phyloP scores from a whole-genome alignment of 2,797 vertebrate species.

The Acanthopagrus latus region DNA sequence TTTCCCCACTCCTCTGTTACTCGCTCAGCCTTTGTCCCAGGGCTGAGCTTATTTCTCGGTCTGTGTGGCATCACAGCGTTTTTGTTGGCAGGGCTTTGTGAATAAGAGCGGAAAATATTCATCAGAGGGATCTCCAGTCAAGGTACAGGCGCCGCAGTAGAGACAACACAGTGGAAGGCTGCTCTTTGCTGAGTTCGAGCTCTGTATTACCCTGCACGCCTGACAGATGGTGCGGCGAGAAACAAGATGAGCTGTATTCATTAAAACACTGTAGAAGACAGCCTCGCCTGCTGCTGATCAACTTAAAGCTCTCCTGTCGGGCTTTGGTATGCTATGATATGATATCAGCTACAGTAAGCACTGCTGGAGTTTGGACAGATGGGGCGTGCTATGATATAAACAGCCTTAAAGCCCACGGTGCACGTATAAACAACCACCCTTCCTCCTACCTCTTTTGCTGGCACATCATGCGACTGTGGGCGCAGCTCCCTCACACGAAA shows the following conservation, averaged over 20 bases:
- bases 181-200: constrained; percentile 60
- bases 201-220: constrained; percentile 61
- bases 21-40: constrained; percentile 42
- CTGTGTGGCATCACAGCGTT: constrained; percentile 67
- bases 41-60: constrained; percentile 51
- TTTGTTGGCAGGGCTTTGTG: constrained; percentile 57
- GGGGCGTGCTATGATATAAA: constrained; percentile 59
- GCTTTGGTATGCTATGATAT: constrained; percentile 56
- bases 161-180: constrained; percentile 40
- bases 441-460: constrained; percentile 35
- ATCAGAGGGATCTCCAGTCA: constrained; percentile 39
- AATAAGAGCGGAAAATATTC: constrained; percentile 64
- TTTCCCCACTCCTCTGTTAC: constrained; percentile 31
- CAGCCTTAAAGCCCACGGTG: constrained; percentile 46
- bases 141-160: constrained; percentile 24
- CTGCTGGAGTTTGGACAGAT: constrained; percentile 70
- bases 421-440: constrained; percentile 57
- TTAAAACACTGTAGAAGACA: constrained; percentile 70
- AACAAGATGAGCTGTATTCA: constrained; percentile 70
- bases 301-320: constrained; percentile 74
- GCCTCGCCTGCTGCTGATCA: constrained; percentile 75
- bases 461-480: constrained; percentile 46
- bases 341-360: constrained; percentile 49
- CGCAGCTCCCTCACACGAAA: constrained; percentile 52
- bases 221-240: constrained; percentile 78